Conservation (phyloP, 2,797 vertebrate genomes). For the Sylvilagus floridanus region DNA sequence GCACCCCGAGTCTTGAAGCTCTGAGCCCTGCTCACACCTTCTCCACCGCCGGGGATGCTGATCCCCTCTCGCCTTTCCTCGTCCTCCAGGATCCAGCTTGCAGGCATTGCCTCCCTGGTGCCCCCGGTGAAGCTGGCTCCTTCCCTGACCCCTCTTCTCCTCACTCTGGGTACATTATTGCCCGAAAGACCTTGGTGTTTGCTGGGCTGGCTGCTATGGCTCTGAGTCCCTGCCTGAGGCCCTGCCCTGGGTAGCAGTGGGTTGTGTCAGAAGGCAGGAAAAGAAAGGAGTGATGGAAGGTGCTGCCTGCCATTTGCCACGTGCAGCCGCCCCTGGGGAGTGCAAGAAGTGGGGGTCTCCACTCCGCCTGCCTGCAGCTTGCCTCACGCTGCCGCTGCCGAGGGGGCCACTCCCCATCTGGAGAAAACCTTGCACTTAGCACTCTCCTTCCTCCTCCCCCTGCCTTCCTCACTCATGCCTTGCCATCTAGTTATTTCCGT, state of each 20-base stretch:
- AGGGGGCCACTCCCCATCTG: not conserved
- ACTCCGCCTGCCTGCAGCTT: not conserved
- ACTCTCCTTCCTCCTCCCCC: not conserved
- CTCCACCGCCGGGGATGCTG: not conserved
- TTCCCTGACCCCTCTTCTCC: not conserved
- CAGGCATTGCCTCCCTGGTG: accelerated
- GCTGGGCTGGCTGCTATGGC: not conserved
- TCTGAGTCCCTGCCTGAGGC: not conserved
- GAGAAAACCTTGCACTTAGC: not conserved
- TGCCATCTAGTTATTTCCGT: not conserved
- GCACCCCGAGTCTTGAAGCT: not conserved
- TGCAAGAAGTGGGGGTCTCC: not conserved
- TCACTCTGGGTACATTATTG: not conserved
- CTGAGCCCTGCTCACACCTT: not conserved
- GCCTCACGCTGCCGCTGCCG: not conserved
- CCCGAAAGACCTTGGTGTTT: not conserved
- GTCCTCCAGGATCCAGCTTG: not conserved
- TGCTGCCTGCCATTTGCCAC: not conserved
- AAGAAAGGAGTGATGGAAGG: not conserved
- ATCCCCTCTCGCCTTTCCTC: not conserved
- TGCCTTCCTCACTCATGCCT: not conserved
- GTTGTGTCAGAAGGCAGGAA: not conserved
- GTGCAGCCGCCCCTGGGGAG: not conserved
- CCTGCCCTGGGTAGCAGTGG: not conserved
- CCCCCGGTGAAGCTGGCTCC: not conserved